phyloP scores from a whole-genome alignment of 2,888 invertebrate species.

The Brenthis ino region DNA sequence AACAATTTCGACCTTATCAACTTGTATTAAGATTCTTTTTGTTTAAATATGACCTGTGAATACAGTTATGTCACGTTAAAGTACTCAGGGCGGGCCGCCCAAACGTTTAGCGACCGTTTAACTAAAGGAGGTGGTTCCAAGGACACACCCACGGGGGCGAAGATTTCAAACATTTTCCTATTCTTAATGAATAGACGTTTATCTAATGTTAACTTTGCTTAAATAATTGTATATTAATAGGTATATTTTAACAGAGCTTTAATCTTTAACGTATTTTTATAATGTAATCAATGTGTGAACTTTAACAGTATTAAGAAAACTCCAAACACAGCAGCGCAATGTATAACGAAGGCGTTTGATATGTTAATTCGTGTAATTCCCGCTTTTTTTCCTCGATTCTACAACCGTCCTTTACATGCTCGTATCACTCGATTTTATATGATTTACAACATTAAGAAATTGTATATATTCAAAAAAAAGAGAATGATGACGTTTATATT shows the following conservation, averaged over 20 bases:
- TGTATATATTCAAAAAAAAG: no score
- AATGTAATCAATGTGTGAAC: slow-evolving; percentile 13
- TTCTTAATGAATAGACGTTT: neutral
- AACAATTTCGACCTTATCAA: slow-evolving; percentile 44
- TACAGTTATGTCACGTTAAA: slow-evolving; percentile 55
- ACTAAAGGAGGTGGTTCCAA: slow-evolving; percentile 64
- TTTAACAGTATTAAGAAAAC: slow-evolving; percentile 10
- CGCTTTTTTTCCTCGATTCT: slow-evolving; percentile 53
- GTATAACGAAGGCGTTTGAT: slow-evolving; percentile 62
- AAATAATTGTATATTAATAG: no score
- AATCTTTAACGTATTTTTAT: slow-evolving; percentile 1
- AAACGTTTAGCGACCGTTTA: slow-evolving; percentile 82
- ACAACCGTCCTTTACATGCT: slow-evolving; percentile 31
- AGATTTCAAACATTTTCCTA: slow-evolving; percentile 33
- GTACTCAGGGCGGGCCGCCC: slow-evolving; percentile 80
- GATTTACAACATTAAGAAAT: slow-evolving; percentile 5
- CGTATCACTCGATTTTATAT: slow-evolving; percentile 20
- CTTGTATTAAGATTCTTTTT: slow-evolving; percentile 51
- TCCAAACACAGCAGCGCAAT: slow-evolving; percentile 24
- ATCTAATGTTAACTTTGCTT: no score
- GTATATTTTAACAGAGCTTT: neutral
- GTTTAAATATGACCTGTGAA: slow-evolving; percentile 38
- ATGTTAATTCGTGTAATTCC: slow-evolving; percentile 74
- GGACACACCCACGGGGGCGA: slow-evolving; percentile 74
- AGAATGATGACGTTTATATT: no score